Evolutionary conservation across 2,888 invertebrate species (phyloP), one percentile per base, ranked within the genome.

Genomic region (Xanthia icteritia): DNA sequence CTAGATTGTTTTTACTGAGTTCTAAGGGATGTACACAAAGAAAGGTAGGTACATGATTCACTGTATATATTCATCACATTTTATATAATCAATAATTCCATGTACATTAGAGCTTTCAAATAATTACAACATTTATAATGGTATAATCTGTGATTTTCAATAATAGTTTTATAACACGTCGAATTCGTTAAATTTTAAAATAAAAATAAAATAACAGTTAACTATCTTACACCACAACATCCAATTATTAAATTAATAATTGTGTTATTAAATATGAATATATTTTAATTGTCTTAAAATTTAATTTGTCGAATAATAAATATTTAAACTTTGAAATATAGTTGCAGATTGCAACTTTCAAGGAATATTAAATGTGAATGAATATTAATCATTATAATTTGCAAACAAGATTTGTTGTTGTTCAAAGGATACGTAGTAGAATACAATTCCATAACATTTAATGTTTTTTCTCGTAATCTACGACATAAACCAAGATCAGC

Each of bases 51-150:
- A n/a, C 27, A 76, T 79, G 45, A 60, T 84, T 83, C 85, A 87
- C 81, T 84, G 85, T 91, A 83, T 88, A 86, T 88, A 86, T 88
- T 88, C 89, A 91, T 92, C 90, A 91, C 89, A 88, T 90, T 90
- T 90, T 88, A 85, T 90, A 86, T 78, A 87, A 88, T 89, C 85
- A 89, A 87, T 89, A 89, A 90, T 88, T 87, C 76, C 83, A 83
- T 89, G 89, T 90, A 90, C 86, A 89, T 85, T 88, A 79, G 84
- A 87, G 85, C 84, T 87, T 85, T 82, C 81, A 89, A 91, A 90
- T 90, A 84, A 91, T 89, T 85, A 88, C 86, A 84, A 88, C 88
- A 88, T 87, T 84, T 77, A 86, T 84, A 83, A 81, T 87, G 77
- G 73, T 82, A 77, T 80, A 79, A 77, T 83, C 78, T 84, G 86